Conservation (phyloP, 2,113 vertebrate species). For the Semnornis frantzii region DNA sequence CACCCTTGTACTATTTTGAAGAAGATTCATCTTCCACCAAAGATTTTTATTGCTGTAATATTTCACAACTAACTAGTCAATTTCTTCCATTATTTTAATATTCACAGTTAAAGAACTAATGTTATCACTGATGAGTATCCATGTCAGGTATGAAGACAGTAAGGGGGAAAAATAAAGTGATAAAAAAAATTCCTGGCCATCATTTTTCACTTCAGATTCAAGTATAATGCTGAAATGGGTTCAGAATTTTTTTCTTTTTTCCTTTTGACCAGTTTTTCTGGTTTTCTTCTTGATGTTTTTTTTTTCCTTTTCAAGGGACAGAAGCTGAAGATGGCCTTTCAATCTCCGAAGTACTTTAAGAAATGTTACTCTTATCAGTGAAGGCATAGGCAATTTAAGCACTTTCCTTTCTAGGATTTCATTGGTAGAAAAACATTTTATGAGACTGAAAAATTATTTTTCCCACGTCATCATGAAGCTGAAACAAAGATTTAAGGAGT, state of each 20-base stretch:
- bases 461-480: neutral
- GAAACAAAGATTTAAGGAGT: neutral
- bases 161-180: neutral
- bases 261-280: neutral
- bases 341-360: neutral
- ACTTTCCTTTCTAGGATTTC: neutral
- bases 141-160: slow-evolving; percentile 37
- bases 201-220: neutral
- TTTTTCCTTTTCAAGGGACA: neutral
- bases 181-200: slow-evolving; percentile 47
- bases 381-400: neutral
- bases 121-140: slow-evolving; percentile 48
- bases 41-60: slow-evolving; percentile 72
- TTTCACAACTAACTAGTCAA: slow-evolving; percentile 72
- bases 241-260: neutral
- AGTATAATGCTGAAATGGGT: neutral
- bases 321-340: neutral
- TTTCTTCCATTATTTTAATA: slow-evolving; percentile 74
- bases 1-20: slow-evolving; percentile 53
- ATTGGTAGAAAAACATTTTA: neutral
- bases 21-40: slow-evolving; percentile 59
- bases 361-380: neutral
- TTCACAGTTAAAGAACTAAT: slow-evolving; percentile 50
- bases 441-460: neutral
- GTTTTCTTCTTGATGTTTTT: neutral